Conservation (phyloP, 2,888 invertebrate species). For the Oligia fasciuncula region DNA sequence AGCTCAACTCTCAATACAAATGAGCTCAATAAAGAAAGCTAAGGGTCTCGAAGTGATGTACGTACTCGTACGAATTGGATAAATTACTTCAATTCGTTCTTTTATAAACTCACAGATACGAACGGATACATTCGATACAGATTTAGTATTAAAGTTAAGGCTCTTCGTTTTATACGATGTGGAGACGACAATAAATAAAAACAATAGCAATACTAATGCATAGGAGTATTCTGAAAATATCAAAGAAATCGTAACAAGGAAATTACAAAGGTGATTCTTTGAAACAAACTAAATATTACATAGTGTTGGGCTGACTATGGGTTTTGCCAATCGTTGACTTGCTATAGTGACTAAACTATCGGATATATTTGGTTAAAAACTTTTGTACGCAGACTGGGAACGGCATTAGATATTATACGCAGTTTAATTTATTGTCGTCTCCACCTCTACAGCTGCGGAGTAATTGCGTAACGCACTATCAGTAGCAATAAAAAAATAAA, state of each 20-base stretch:
- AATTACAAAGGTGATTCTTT: background rate
- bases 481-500: too few relatives aligned
- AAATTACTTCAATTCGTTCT: slow-evolving; percentile 68
- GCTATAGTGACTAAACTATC: too few relatives aligned
- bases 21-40: slow-evolving; percentile 67
- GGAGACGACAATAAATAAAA: background rate
- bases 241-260: background rate
- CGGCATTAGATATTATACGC: too few relatives aligned
- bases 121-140: slow-evolving; percentile 62
- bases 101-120: slow-evolving; percentile 57
- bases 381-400: too few relatives aligned
- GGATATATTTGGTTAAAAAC: too few relatives aligned
- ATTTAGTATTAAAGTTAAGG: slow-evolving; percentile 8
- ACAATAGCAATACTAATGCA: background rate
- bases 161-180: background rate
- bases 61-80: slow-evolving; percentile 56
- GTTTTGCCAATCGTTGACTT: background rate
- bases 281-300: too few relatives aligned
- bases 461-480: too few relatives aligned
- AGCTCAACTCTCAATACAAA: slow-evolving; percentile 66
- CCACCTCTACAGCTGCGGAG: too few relatives aligned
- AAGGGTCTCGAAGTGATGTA: slow-evolving; percentile 60
- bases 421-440: too few relatives aligned
- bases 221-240: background rate
- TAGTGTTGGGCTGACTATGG: background rate